Percentiles rank a stretch among this genome's conserved stretches.
These are phyloP conservation scores for Oncorhynchus kisutch DNA, from an alignment of 2,113 vertebrate genomes.

Conservation along the genomic window DNA sequence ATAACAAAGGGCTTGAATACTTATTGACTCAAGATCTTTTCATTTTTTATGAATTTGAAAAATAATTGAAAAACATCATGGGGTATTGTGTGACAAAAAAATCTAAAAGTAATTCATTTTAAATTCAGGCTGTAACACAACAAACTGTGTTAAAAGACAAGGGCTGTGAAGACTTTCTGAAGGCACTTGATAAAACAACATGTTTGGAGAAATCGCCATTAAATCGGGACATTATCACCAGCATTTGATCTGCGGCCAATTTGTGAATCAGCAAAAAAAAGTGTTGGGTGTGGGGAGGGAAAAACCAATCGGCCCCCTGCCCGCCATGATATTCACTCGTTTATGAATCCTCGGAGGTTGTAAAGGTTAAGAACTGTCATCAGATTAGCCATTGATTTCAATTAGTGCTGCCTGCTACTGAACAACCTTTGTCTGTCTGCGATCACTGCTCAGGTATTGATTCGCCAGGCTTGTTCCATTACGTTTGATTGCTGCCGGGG, in stretches of 20 bases:
- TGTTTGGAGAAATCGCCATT: constrained; percentile 39
- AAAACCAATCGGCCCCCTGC: constrained; percentile 48
- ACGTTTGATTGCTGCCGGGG: constrained; percentile 64
- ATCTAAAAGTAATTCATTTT: too few relatives aligned
- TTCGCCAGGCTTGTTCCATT: constrained; percentile 70
- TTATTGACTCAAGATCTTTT: too few relatives aligned
- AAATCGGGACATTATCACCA: constrained; percentile 47
- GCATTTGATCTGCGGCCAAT: constrained; percentile 60
- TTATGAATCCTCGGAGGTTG: constrained; percentile 70
- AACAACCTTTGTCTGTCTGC: constrained; percentile 77
- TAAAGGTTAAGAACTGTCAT: constrained; percentile 75
- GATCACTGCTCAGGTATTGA: constrained; percentile 73
- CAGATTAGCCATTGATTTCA: constrained; percentile 84
- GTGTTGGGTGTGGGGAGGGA: constrained; percentile 6
- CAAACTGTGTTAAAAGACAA: too few relatives aligned
- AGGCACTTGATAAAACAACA: constrained; percentile 11
- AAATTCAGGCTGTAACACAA: too few relatives aligned
- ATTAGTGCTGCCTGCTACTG: constrained; percentile 73
- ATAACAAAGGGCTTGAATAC: too few relatives aligned
- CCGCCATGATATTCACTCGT: constrained; percentile 49
- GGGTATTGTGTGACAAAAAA: too few relatives aligned
- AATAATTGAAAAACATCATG: too few relatives aligned
- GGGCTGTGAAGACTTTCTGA: too few relatives aligned
- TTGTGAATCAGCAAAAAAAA: constrained; percentile 66
- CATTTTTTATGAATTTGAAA: too few relatives aligned